Conservation (phyloP, 1,140 invertebrate species). For the Bactericera cockerelli region DNA sequence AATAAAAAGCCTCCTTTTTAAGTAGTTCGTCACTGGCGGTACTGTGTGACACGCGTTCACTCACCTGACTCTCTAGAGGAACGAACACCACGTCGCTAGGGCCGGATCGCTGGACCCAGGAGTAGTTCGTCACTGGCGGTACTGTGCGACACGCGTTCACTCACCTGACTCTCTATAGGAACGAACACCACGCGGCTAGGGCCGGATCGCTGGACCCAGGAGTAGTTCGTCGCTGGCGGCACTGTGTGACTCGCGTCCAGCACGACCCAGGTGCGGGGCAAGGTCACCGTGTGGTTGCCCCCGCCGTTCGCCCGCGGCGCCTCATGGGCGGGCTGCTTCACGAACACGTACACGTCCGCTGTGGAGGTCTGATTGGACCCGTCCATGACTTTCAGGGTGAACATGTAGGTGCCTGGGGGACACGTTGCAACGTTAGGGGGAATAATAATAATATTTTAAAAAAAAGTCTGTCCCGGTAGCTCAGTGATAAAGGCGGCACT, state of each 20-base stretch:
- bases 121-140: slow-evolving; percentile 56
- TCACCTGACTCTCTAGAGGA: too few species aligned
- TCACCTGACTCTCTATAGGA: background rate
- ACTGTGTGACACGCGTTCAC: too few species aligned
- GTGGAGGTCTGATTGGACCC: slow-evolving; percentile 69
- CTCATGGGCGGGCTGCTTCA: slow-evolving; percentile 73
- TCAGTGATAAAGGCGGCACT: too few species aligned
- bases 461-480: too few species aligned
- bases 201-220: slow-evolving; percentile 56
- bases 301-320: slow-evolving; percentile 54
- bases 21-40: too few species aligned
- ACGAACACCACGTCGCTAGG: slow-evolving; percentile 2
- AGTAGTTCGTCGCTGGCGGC: slow-evolving; percentile 56
- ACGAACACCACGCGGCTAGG: slow-evolving; percentile 9
- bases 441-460: too few species aligned
- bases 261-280: slow-evolving; percentile 59
- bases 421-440: too few species aligned
- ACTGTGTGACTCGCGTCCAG: slow-evolving; percentile 68
- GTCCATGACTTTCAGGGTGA: slow-evolving; percentile 83
- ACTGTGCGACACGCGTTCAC: slow-evolving; percentile 52
- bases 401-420: slow-evolving; percentile 76
- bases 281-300: slow-evolving; percentile 44
- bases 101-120: slow-evolving; percentile 54
- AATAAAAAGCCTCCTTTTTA: too few species aligned
- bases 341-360: slow-evolving; percentile 81